Evolutionary conservation across 2,888 invertebrate species (phyloP), one percentile per base, ranked within the genome.

Genomic region (Aromia moschata): DNA sequence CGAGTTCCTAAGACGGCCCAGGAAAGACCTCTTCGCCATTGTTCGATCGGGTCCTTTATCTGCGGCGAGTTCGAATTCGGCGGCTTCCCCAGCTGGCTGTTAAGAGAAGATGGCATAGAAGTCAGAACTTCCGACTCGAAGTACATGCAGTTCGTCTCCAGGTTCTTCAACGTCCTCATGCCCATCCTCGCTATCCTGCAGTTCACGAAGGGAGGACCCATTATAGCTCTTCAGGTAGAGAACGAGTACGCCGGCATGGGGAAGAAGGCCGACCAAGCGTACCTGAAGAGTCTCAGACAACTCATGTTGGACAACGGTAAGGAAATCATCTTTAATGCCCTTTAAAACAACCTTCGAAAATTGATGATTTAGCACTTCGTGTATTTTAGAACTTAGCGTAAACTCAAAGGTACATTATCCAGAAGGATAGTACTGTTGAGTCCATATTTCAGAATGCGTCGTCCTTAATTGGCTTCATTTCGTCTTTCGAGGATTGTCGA

Each of bases 31-130:
- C 30, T 80, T 89, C 20, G 93, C 94, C 0, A 85, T 96, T 38
- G 80, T 97, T 1, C 83, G 96, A 16, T 89, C 93, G 0, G 96
- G 96, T 0, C 96, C 96, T 97, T 93, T 72, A 95, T 96, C 69
- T 94, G 94, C 78, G 93, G 92, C n/a, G 96, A 97, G 82, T 88
- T 94, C 80, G 96, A 96, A 61, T 80, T 78, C 59, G 81, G 81
- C 7, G 80, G 81, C 3, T 64, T 80, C 45, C 79, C 79, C 1
- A 70, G 71, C 60, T 76, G 74, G 74, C 52, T 76, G 15, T 55
- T 75, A 25, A 56, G 81, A 17, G 83, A 84, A 4, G 63, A 70
- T 33, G 76, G 54, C n/a, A 66, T 71, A n/a, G 63, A 62, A 18
- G 56, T 68, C 11, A 57, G 71, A 54, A 70, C 69, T 7, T 67